phyloP scores from a whole-genome alignment of 1,140 invertebrate species.

The Drosophila mojavensis region DNA sequence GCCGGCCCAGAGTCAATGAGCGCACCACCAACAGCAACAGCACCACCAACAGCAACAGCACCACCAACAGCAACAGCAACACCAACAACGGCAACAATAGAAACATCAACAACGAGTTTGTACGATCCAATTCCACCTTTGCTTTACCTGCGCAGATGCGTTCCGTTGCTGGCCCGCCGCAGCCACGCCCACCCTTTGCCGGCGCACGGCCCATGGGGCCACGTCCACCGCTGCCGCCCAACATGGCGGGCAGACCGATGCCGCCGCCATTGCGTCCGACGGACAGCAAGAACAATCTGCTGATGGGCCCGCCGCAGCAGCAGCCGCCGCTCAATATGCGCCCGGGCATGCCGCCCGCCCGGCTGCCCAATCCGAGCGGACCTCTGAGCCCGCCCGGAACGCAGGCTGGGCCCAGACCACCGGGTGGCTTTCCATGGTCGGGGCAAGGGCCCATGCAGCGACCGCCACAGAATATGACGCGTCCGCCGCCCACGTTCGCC shows the following conservation, averaged over 20 bases:
- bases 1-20: slow-evolving; percentile 3
- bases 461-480: slow-evolving; percentile 67
- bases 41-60: slow-evolving; percentile 33
- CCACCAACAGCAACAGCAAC: slow-evolving; percentile 14
- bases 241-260: slow-evolving; percentile 60
- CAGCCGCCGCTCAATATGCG: slow-evolving; percentile 51
- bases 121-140: slow-evolving; percentile 61
- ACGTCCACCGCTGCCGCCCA: slow-evolving; percentile 69
- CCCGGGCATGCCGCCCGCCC: slow-evolving; percentile 69
- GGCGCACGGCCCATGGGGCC: slow-evolving; percentile 71
- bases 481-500: slow-evolving; percentile 65
- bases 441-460: slow-evolving; percentile 57
- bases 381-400: slow-evolving; percentile 66
- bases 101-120: slow-evolving; percentile 19
- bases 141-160: slow-evolving; percentile 75
- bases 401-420: slow-evolving; percentile 71
- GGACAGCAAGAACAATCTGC: slow-evolving; percentile 78
- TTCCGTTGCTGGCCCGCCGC: slow-evolving; percentile 60
- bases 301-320: slow-evolving; percentile 70
- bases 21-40: slow-evolving; percentile 25
- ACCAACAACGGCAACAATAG: slow-evolving; percentile 28
- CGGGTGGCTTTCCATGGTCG: slow-evolving; percentile 73
- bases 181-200: slow-evolving; percentile 71
- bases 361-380: slow-evolving; percentile 59
- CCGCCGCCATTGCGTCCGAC: slow-evolving; percentile 71